Base-by-base conservation (phyloP, 2,113 vertebrate genomes). In the Megaceryle maxima region DNA sequence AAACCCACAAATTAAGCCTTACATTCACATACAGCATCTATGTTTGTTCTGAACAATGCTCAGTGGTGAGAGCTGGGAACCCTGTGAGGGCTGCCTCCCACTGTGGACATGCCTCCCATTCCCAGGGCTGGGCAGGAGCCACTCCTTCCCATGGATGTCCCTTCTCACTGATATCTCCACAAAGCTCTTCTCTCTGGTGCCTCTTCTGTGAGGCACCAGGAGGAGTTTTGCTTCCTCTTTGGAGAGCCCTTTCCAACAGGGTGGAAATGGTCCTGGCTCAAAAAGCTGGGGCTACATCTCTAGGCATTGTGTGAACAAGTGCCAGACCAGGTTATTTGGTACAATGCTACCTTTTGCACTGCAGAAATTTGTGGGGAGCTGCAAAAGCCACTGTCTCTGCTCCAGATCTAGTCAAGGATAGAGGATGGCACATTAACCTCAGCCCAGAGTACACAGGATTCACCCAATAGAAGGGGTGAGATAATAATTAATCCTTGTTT, bases 81-180 rank as follows among this genome's bases (percentile, higher is more conserved):
- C 18, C 59, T 0, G 4, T 29, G 31, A 87, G 91, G 1, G 2
- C 81, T 94, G 74, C 97, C 96, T 97, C 97, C 97, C 92, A 98
- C 98, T 24, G 35, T 2, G 1, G 81, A 86, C 97, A 88, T 98
- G 87, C 82, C 76, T 97, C 83, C 79, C 94, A 96, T 98, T 97
- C 97, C 94, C 60, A 11, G 28, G 75, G 8, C 67, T 1, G 41
- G 81, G 75, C 74, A 97, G 93, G 78, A 88, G 74, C 79, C 37
- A 33, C 41, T 35, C 13, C 74, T 63, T 92, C 87, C 91, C 56
- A 83, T 19, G 16, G 76, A 41, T 96, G 93, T 87, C 88, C 94
- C 94, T 96, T 89, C 94, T 90, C 91, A 96, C 51, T 5, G 83
- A 89, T 79, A 92, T 57, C 74, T 63, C 55, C 8, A 24, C 31